Percentiles rank a stretch among this genome's conserved stretches.
These are phyloP conservation scores for Balanococcus diminutus DNA, from an alignment of 2,888 invertebrate species.

Conservation along the genomic window DNA sequence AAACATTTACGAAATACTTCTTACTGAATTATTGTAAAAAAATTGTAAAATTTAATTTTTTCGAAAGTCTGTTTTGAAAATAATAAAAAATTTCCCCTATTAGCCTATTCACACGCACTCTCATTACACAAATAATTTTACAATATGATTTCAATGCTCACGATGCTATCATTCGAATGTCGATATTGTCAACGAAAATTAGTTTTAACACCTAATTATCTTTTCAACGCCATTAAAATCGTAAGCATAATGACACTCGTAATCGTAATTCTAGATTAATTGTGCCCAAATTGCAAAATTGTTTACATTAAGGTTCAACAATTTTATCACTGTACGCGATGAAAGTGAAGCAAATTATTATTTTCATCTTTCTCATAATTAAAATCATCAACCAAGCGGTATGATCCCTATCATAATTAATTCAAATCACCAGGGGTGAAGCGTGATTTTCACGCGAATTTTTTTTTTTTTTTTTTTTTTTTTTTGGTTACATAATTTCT, in stretches of 20 bases:
- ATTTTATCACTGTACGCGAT: background rate
- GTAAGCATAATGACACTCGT: background rate
- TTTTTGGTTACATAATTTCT: background rate
- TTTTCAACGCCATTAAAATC: background rate
- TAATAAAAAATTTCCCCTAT: too few relatives aligned
- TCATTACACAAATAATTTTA: too few relatives aligned
- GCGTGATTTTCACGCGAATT: background rate
- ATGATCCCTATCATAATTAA: background rate
- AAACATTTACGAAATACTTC: too few relatives aligned
- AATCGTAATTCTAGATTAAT: background rate
- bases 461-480: background rate
- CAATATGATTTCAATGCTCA: background rate
- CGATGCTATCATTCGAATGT: background rate
- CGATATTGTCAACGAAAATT: background rate
- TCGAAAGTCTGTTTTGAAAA: too few relatives aligned
- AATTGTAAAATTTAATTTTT: background rate
- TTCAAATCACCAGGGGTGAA: background rate
- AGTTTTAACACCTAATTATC: background rate
- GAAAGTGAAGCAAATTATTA: background rate
- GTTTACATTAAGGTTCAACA: background rate
- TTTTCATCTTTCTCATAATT: background rate
- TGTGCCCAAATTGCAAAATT: background rate
- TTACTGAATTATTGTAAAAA: too few relatives aligned
- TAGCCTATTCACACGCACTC: too few relatives aligned
- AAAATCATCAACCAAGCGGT: background rate